Evolutionary conservation across 2,888 invertebrate species (phyloP).

Genomic region (Anoplius nigerrimus): DNA sequence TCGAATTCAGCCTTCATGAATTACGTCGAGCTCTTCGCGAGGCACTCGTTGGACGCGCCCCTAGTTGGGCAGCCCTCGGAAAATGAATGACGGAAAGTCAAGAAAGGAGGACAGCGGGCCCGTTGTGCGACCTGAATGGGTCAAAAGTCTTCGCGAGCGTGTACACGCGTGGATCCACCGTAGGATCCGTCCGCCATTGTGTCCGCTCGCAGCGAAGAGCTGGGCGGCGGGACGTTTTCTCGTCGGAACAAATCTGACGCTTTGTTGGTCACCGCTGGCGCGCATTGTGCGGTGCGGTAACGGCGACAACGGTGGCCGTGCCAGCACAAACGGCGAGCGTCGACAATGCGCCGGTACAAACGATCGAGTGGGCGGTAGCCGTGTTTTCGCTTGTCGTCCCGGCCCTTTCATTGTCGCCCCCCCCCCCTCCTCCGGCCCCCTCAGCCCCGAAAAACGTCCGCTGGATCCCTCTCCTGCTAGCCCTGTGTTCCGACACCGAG

Average conservation of each 20-base stretch:
- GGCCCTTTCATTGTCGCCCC: conserved; percentile 49
- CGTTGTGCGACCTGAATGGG: background rate
- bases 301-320: conserved; percentile 38
- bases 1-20: no score
- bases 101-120: background rate
- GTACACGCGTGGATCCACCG: conserved; percentile 48
- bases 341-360: conserved; percentile 54
- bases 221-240: conserved; percentile 18
- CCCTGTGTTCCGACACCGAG: conserved; percentile 33
- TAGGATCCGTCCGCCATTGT: conserved; percentile 41
- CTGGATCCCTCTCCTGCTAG: conserved; percentile 6
- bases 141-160: conserved; percentile 33
- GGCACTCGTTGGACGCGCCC: no score
- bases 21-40: no score
- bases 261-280: conserved; percentile 53
- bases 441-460: conserved; percentile 17
- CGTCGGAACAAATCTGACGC: conserved; percentile 56
- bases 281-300: conserved; percentile 49
- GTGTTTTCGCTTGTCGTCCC: conserved; percentile 59
- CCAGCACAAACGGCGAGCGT: conserved; percentile 39
- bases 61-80: conserved; percentile 9
- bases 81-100: conserved; percentile 1
- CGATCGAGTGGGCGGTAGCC: conserved; percentile 62
- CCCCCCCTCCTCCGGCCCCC: conserved; percentile 35
- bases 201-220: conserved; percentile 38